These are phyloP conservation scores for Leptinotarsa texana DNA, from an alignment of 1,140 invertebrate species.

Conservation along the genomic window DNA sequence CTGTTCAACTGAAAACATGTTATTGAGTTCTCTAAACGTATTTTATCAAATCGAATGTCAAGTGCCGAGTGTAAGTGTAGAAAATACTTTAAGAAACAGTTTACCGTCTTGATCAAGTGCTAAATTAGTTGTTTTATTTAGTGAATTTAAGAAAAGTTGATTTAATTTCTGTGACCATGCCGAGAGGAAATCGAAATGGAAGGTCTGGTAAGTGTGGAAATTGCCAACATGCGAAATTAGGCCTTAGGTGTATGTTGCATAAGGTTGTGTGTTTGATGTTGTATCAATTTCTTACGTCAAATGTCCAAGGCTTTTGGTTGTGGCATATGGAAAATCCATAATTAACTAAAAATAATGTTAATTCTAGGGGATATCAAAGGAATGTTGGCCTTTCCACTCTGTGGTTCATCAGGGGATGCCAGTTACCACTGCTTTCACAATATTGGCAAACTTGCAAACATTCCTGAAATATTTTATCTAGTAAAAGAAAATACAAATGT, in stretches of 20 bases:
- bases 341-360: background rate
- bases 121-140: slow-evolving; percentile 51
- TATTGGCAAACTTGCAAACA: too few relatives aligned
- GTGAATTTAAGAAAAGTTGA: slow-evolving; percentile 53
- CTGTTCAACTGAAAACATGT: slow-evolving; percentile 52
- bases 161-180: slow-evolving; percentile 49
- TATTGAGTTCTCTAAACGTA: slow-evolving; percentile 52
- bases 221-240: slow-evolving; percentile 3
- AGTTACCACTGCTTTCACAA: too few relatives aligned
- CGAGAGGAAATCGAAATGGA: slow-evolving; percentile 55
- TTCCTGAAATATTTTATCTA: too few relatives aligned
- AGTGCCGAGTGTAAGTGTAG: slow-evolving; percentile 49
- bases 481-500: too few relatives aligned
- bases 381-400: too few relatives aligned
- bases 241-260: background rate
- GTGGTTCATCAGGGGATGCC: too few relatives aligned
- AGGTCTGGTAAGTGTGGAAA: slow-evolving; percentile 51
- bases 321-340: slow-evolving; percentile 5
- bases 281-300: slow-evolving; percentile 14
- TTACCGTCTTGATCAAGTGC: slow-evolving; percentile 56
- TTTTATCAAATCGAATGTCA: slow-evolving; percentile 54
- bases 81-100: slow-evolving; percentile 52
- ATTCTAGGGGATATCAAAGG: background rate
- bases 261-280: background rate
- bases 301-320: slow-evolving; percentile 9